phyloP scores from a whole-genome alignment of 2,888 invertebrate genomes.

The Anorthoa munda region DNA sequence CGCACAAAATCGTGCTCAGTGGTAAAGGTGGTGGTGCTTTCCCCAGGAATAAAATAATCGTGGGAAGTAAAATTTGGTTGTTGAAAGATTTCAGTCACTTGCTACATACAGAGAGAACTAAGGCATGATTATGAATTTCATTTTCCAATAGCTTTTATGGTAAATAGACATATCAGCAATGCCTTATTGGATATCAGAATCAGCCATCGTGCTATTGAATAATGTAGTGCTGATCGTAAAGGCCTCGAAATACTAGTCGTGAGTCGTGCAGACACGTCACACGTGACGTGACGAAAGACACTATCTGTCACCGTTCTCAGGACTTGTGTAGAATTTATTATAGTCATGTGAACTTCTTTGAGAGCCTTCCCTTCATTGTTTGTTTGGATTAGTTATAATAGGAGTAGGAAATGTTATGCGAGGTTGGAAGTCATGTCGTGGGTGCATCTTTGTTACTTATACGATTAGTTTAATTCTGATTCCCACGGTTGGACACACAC shows the following conservation, averaged over 20 bases:
- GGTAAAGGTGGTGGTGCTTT: too few relatives aligned
- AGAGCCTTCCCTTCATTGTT: slow-evolving; percentile 44
- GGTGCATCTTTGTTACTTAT: not conserved
- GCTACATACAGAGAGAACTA: not conserved
- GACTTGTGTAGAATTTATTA: slow-evolving; percentile 43
- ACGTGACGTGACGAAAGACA: slow-evolving; percentile 17
- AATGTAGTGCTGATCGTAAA: slow-evolving; percentile 38
- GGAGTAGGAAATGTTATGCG: slow-evolving; percentile 20
- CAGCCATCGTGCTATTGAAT: slow-evolving; percentile 54
- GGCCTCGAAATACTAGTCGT: slow-evolving; percentile 27
- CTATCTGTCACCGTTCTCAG: slow-evolving; percentile 44
- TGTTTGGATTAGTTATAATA: slow-evolving; percentile 10
- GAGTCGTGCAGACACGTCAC: slow-evolving; percentile 45
- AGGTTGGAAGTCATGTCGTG: slow-evolving; percentile 19
- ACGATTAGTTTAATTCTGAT: not conserved
- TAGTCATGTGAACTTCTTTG: slow-evolving; percentile 43
- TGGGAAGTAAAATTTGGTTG: not conserved
- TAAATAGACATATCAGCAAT: not conserved
- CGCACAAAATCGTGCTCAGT: too few relatives aligned
- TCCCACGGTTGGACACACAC: not conserved
- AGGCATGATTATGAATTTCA: not conserved
- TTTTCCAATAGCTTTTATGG: not conserved
- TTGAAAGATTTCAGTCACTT: not conserved
- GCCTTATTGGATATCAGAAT: not conserved
- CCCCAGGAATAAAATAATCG: too few relatives aligned